A percentile compares a stretch with the other conserved stretches of the same genome.
phyloP scores from a whole-genome alignment of 2,113 vertebrate species.

The Circaetus gallicus region DNA sequence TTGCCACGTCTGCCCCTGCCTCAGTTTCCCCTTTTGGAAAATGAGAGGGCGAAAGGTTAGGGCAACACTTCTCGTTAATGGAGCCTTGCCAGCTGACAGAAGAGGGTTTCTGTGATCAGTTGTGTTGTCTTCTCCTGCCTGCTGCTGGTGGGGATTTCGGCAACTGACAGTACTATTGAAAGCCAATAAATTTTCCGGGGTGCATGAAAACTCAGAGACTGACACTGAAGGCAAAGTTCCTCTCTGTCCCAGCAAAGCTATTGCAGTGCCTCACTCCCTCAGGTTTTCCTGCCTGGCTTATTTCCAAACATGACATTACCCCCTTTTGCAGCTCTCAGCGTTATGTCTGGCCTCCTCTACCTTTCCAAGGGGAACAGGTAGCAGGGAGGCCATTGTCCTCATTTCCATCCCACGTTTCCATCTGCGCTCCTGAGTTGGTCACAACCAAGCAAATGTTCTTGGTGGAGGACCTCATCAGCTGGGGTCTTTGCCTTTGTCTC shows the following conservation, averaged over 20 bases:
- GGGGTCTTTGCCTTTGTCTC: neutral
- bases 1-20: accelerated
- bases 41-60: neutral
- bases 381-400: neutral
- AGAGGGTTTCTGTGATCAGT: neutral
- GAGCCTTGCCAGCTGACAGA: neutral
- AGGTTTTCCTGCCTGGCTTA: neutral
- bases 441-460: neutral
- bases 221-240: neutral
- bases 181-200: neutral
- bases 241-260: neutral
- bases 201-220: neutral
- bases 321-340: neutral
- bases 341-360: neutral
- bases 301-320: neutral
- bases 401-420: neutral
- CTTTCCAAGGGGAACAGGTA: neutral
- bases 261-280: neutral
- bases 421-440: neutral
- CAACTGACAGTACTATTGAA: neutral
- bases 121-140: neutral
- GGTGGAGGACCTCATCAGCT: neutral
- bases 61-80: neutral
- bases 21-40: neutral
- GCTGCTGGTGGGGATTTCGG: neutral